Base-by-base conservation (phyloP, 2,113 vertebrate genomes). In the Ciconia maguari region DNA sequence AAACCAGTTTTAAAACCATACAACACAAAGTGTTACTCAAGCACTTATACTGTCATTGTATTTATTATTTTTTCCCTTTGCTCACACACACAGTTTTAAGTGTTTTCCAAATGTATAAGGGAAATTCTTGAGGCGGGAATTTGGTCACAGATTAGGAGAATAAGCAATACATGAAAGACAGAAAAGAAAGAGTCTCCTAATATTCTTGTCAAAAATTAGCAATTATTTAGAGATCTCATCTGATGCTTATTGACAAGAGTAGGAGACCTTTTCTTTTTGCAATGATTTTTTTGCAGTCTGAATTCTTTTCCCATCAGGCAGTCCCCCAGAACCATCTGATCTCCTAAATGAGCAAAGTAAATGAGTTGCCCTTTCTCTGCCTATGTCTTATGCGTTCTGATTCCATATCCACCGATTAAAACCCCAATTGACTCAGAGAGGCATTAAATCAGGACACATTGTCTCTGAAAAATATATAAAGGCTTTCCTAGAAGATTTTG, bases 1-100 rank as follows among this genome's bases (percentile, higher is more conserved):
- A 96, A 77, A 76, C 34, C 74, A 87, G 61, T 60, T 96, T 94
- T 95, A 97, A 94, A 94, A 71, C 89, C 70, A 85, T 52, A 96
- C 44, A 96, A 89, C 78, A 85, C 3, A 34, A 92, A 91, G 49
- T 32, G 57, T 79, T 92, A 54, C 44, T 79, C 66, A 46, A 76
- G 93, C 65, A 82, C 75, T 87, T 94, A 79, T 22, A 65, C 29
- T 89, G 81, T 72, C 38, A 38, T 89, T 94, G 78, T 91, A 60
- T 96, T 95, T 96, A 89, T 91, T 89, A 76, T 87, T 87, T 96
- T 61, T 95, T 87, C 75, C 20, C 38, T 91, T 72, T 62, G 41
- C 77, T 91, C 66, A 57, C 41, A 87, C 14, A 89, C 41, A 81
- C 25, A 84, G 57, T 89, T 75, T 89, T 79, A 90, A 88, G 42